A percentile compares a stretch with the other conserved stretches of the same genome.
These are phyloP conservation scores for Paramuricea clavata DNA, from an alignment of 92 coral and sea anemone species.

Conservation along the genomic window DNA sequence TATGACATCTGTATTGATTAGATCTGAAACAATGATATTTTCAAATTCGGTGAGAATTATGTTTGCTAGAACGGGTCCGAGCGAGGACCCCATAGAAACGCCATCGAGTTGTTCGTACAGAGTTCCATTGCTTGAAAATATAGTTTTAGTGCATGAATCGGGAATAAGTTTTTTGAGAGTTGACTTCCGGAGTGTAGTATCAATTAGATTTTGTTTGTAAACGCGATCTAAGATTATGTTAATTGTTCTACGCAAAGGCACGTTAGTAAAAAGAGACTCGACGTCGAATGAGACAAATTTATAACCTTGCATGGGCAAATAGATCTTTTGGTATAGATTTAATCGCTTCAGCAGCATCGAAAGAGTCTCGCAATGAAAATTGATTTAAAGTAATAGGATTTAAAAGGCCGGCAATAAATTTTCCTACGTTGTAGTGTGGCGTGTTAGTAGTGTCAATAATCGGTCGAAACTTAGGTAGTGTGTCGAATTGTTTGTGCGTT, in stretches of 20 bases:
- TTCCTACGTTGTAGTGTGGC: constrained; percentile 41
- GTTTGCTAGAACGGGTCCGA: too few species aligned
- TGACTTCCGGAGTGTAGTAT: background rate
- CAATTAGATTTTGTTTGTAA: background rate
- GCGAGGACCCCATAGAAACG: too few species aligned
- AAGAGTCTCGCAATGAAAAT: constrained; percentile 20
- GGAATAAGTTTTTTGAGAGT: background rate
- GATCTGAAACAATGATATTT: too few species aligned
- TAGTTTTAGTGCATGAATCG: too few species aligned
- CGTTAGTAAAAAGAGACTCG: constrained; percentile 6
- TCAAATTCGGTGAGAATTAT: too few species aligned
- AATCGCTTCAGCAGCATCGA: constrained; percentile 42
- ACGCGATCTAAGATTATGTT: background rate
- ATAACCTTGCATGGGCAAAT: background rate
- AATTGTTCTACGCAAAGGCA: background rate
- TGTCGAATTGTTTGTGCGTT: constrained; percentile 33
- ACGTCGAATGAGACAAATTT: constrained; percentile 3
- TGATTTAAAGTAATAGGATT: constrained; percentile 33
- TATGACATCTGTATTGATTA: background rate
- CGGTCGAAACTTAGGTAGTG: constrained; percentile 41
- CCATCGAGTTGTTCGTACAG: too few species aligned
- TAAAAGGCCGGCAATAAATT: constrained; percentile 26
- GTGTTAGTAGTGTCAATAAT: constrained; percentile 45
- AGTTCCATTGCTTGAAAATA: too few species aligned
- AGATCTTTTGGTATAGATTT: background rate